Base-by-base conservation (phyloP, 2,888 invertebrate genomes). In the Maniola hyperantus region DNA sequence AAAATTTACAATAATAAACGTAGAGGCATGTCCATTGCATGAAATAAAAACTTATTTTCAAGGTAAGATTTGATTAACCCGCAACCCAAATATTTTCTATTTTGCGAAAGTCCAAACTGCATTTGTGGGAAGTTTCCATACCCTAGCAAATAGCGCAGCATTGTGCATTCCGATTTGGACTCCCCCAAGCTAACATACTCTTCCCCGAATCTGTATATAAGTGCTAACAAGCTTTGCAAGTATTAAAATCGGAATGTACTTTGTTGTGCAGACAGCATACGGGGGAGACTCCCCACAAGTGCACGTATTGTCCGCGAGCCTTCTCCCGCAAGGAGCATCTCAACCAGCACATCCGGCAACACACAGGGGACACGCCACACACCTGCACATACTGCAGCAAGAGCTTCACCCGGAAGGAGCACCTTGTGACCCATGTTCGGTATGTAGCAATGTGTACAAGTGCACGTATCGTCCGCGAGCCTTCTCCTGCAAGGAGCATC, bases 311-410 rank as follows among this genome's bases (percentile, higher is more conserved):
- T 77, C 83, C 90, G 79, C 89, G 91, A 76, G 86, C 89, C 76
- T 93, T 92, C 91, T 95, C 96, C 76, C 93, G 97, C 81, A 97
- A 97, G 93, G 97, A 97, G 88, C 97, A 97, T 83, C 96, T 97
- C 86, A 96, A 95, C 93, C 96, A 96, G 92, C 97, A 97, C 93
- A 94, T 97, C 81, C 94, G 96, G 88, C 96, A 96, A 74, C 94
- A 94, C 83, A 94, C 94, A 55, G 94, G 95, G 65, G 95, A 95
- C 88, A 94, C 95, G 73, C 95, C 95, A 65, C 95, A 95, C 83
- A 88, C 94, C 74, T 95, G 95, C 86, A 93, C 95, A 77, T 95
- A 94, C 83, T 95, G 95, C 86, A 94, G 91, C 86, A 95, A 95
- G 85, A 94, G 93, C 66, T 95, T 95, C 88, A 95, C 95, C 42